A percentile compares a stretch with the other conserved stretches of the same genome.
These are phyloP conservation scores for Poeciliopsis turrubarensis DNA, from an alignment of 2,113 vertebrate genomes.

Conservation along the genomic window DNA sequence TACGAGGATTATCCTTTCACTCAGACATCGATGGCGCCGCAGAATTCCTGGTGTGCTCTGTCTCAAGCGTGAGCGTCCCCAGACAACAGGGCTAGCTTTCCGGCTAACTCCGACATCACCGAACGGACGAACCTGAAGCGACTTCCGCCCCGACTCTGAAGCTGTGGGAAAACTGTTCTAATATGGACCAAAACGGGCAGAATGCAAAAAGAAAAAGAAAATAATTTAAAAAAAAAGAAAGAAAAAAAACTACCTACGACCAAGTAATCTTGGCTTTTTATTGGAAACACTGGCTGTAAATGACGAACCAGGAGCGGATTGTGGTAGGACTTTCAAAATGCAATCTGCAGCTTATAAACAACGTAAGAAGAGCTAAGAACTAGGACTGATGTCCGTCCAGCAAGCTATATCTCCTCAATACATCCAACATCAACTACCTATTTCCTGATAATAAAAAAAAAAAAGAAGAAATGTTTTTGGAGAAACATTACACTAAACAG, in stretches of 20 bases:
- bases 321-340: neutral
- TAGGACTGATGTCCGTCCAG: neutral
- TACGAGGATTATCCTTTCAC: slow-evolving; percentile 91
- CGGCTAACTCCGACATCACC: neutral
- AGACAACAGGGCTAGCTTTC: neutral
- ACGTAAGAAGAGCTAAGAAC: neutral
- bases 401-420: neutral
- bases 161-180: neutral
- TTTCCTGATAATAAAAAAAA: neutral
- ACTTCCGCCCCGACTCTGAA: neutral
- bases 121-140: neutral
- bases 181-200: neutral
- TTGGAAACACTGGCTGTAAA: slow-evolving; percentile 8
- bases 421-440: slow-evolving; percentile 48
- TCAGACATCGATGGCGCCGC: slow-evolving; percentile 77
- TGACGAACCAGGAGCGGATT: slow-evolving; percentile 7
- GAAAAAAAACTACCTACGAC: neutral
- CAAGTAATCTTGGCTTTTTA: neutral
- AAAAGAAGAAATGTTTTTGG: slow-evolving; percentile 16
- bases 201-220: neutral
- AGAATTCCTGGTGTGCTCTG: slow-evolving; percentile 92
- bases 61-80: slow-evolving; percentile 85
- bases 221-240: too few relatives aligned
- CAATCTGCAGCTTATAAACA: neutral
- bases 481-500: slow-evolving; percentile 12